Evolutionary conservation across 2,113 vertebrate species (phyloP).

Genomic region (Eleginops maclovinus): DNA sequence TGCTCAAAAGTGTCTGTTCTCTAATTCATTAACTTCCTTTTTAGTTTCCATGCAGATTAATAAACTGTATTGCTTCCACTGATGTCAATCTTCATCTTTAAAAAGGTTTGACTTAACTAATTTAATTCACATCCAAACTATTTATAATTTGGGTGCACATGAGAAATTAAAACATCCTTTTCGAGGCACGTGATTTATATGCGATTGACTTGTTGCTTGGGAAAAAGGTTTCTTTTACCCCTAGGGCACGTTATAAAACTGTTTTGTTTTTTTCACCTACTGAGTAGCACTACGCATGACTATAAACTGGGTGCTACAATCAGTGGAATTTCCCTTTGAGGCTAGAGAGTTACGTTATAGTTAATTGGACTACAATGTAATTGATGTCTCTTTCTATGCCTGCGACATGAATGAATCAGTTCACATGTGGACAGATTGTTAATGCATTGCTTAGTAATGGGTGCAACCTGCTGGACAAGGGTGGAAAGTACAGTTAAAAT

Average conservation of each 20-base stretch:
- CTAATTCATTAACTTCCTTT: not conserved
- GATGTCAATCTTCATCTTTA: too few species aligned
- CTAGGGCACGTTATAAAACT: not conserved
- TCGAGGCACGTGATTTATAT: too few species aligned
- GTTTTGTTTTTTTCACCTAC: not conserved
- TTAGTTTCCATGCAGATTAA: not conserved
- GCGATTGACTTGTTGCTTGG: too few species aligned
- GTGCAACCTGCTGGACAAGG: constrained; percentile 23
- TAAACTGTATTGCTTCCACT: too few species aligned
- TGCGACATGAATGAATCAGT: not conserved
- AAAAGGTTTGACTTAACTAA: too few species aligned
- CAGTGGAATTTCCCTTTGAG: constrained; percentile 6
- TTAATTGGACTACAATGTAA: not conserved
- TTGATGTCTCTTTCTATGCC: constrained; percentile 3
- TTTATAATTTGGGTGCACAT: too few species aligned
- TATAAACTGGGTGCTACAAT: not conserved
- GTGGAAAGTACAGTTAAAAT: not conserved
- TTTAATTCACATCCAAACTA: too few species aligned
- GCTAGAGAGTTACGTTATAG: not conserved
- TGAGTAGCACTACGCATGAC: not conserved
- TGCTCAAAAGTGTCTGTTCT: constrained; percentile 17
- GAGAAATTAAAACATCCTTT: too few species aligned
- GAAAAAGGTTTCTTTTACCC: not conserved
- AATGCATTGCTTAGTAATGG: not conserved
- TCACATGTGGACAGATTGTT: not conserved